Evolutionary conservation across 2,113 vertebrate species (phyloP).

Genomic region (Mormoops blainvillei): DNA sequence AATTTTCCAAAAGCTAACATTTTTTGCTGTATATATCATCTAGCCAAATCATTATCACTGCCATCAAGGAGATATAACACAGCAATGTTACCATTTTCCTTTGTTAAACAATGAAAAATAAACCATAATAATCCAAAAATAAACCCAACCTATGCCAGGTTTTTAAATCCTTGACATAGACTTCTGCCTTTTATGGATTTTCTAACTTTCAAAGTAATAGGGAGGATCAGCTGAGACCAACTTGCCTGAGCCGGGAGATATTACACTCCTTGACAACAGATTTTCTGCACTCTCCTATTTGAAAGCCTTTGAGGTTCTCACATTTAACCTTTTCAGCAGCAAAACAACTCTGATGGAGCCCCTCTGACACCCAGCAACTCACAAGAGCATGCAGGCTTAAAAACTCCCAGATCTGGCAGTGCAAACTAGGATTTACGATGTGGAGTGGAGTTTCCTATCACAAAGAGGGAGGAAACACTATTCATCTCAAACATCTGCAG

Average conservation of each 20-base stretch:
- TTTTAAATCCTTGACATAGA: constrained; percentile 43
- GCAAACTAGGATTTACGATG: not conserved
- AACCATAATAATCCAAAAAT: constrained; percentile 41
- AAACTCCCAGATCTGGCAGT: not conserved
- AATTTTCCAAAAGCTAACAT: not conserved
- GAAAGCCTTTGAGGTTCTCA: not conserved
- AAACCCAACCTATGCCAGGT: constrained; percentile 15
- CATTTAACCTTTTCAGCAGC: constrained; percentile 56
- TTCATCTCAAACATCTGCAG: not conserved
- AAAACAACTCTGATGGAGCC: not conserved
- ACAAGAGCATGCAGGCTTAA: not conserved
- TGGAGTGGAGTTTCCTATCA: not conserved
- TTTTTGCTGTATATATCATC: not conserved
- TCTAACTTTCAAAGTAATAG: constrained; percentile 54
- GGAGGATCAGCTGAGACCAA: constrained; percentile 16
- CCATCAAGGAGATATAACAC: not conserved
- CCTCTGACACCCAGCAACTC: not conserved
- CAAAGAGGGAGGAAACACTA: not conserved
- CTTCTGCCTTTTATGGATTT: constrained; percentile 50
- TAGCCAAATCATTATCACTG: not conserved
- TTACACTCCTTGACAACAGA: constrained; percentile 37
- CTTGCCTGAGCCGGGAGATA: not conserved
- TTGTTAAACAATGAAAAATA: constrained; percentile 47
- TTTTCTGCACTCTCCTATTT: not conserved
- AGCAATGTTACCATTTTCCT: not conserved